These are phyloP conservation scores for Amaurobius ferox DNA, from an alignment of 2,888 invertebrate species.

Conservation along the genomic window DNA sequence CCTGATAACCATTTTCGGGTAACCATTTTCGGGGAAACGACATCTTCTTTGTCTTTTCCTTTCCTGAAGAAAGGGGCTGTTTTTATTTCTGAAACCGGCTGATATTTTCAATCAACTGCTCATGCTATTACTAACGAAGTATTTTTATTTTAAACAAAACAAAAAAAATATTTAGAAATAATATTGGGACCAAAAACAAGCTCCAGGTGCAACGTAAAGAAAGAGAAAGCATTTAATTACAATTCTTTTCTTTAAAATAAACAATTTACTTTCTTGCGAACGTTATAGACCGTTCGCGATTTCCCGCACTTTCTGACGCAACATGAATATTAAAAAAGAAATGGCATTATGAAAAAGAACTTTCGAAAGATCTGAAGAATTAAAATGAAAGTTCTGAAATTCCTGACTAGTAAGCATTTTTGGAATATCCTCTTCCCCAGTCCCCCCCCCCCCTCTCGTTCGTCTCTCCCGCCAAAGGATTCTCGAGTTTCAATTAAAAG, in stretches of 20 bases:
- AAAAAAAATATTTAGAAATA: too few relatives aligned
- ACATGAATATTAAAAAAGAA: slow-evolving; percentile 3
- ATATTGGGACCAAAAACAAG: too few relatives aligned
- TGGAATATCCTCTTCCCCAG: background rate
- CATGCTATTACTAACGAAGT: too few relatives aligned
- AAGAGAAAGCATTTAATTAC: too few relatives aligned
- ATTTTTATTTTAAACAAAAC: too few relatives aligned
- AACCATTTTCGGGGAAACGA: too few relatives aligned
- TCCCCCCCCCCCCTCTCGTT: background rate
- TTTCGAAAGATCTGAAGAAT: slow-evolving; percentile 27
- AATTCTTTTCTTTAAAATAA: background rate
- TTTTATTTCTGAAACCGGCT: too few relatives aligned
- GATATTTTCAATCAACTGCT: too few relatives aligned
- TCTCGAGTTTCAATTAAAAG: slow-evolving; percentile 59
- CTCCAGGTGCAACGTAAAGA: too few relatives aligned
- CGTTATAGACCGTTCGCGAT: background rate
- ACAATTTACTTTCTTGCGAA: background rate
- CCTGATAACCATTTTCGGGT: too few relatives aligned
- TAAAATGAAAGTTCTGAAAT: slow-evolving; percentile 36
- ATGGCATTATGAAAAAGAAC: slow-evolving; percentile 13
- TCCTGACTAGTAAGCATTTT: slow-evolving; percentile 33
- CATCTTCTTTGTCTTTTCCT: too few relatives aligned
- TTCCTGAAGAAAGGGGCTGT: too few relatives aligned
- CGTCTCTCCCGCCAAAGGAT: background rate
- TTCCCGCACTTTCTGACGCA: background rate